Evolutionary conservation across 2,888 invertebrate species (phyloP).

Genomic region (Hoplodrina blanda): DNA sequence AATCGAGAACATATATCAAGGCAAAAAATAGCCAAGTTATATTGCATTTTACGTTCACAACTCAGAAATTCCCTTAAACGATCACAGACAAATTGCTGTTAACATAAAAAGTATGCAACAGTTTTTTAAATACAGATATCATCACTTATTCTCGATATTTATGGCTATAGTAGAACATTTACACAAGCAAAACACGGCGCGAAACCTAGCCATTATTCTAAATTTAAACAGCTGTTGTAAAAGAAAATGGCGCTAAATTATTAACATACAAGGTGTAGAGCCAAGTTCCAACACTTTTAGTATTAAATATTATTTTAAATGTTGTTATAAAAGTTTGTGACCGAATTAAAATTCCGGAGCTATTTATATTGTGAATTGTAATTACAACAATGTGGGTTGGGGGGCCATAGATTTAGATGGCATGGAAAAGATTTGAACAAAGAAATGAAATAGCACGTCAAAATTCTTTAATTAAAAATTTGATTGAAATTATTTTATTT

Average conservation of each 20-base stretch:
- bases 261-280: constrained; percentile 56
- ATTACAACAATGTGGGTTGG: constrained; percentile 26
- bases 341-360: constrained; percentile 74
- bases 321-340: constrained; percentile 56
- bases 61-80: background rate
- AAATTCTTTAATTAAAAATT: constrained; percentile 3
- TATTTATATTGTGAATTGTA: constrained; percentile 41
- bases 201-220: constrained; percentile 37
- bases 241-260: constrained; percentile 52
- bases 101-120: background rate
- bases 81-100: constrained; percentile 11
- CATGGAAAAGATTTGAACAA: constrained; percentile 34
- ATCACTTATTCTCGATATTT: constrained; percentile 17
- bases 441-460: background rate
- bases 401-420: constrained; percentile 15
- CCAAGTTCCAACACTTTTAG: constrained; percentile 69
- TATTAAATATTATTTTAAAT: constrained; percentile 68
- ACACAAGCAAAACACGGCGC: constrained; percentile 6
- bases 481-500: background rate
- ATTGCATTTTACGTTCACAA: background rate
- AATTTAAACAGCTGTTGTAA: constrained; percentile 45
- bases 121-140: background rate
- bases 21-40: background rate
- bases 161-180: background rate
- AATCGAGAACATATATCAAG: constrained; percentile 1